Conservation (phyloP, 2,113 vertebrate species). For the Terrapene triunguis region DNA sequence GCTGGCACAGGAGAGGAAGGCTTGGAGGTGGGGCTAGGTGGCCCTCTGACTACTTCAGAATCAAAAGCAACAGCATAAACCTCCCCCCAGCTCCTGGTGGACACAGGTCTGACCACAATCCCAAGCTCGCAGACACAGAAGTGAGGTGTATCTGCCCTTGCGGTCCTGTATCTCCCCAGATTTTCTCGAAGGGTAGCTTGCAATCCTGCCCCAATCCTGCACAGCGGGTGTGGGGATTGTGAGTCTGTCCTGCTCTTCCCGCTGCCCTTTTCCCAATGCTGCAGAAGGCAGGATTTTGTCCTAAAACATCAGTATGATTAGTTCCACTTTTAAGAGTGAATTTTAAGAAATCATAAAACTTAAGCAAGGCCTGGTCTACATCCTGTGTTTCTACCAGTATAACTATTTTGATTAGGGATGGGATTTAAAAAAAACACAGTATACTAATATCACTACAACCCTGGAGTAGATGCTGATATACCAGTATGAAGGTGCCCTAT, state of each 20-base stretch:
- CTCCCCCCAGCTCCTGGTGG: background rate
- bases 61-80: background rate
- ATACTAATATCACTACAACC: too few relatives aligned
- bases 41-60: background rate
- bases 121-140: background rate
- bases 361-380: too few relatives aligned
- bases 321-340: background rate
- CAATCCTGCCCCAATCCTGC: background rate
- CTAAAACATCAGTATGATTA: background rate
- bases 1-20: background rate
- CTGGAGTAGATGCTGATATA: too few relatives aligned
- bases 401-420: too few relatives aligned
- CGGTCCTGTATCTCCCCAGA: background rate
- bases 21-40: background rate
- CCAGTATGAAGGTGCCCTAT: too few relatives aligned
- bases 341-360: too few relatives aligned
- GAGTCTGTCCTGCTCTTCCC: too few relatives aligned
- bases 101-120: background rate
- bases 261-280: accelerated
- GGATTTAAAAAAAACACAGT: too few relatives aligned
- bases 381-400: too few relatives aligned
- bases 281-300: background rate
- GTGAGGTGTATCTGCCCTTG: background rate
- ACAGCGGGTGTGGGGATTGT: background rate
- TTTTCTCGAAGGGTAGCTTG: background rate